Percentiles rank a stretch among this genome's conserved stretches.
Evolutionary conservation across 1,140 invertebrate species (phyloP).

Genomic region (Drosophila elegans): DNA sequence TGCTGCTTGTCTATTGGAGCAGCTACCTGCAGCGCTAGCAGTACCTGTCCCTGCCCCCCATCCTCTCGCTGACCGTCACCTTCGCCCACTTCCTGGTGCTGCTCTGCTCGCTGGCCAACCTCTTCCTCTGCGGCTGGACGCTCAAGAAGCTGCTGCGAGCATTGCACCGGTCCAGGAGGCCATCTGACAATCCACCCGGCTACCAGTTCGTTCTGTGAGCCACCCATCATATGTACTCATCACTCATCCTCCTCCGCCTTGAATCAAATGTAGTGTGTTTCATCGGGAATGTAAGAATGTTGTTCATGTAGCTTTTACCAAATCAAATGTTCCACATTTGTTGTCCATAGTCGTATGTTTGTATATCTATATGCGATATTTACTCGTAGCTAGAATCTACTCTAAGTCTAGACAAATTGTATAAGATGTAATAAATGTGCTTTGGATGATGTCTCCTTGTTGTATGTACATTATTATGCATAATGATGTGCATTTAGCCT

Average conservation of each 20-base stretch:
- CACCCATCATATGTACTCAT: slow-evolving; percentile 7
- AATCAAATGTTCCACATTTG: slow-evolving; percentile 14
- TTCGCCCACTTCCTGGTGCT: slow-evolving; percentile 37
- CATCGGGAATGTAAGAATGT: slow-evolving; percentile 8
- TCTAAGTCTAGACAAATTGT: slow-evolving; percentile 19
- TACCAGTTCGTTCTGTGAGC: slow-evolving; percentile 7
- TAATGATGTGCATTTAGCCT: slow-evolving; percentile 1
- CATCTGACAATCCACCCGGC: slow-evolving; percentile 3
- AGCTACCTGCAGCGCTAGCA: slow-evolving; percentile 72
- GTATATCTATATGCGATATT: slow-evolving; percentile 13
- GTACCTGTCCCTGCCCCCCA: slow-evolving; percentile 46
- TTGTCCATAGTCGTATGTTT: slow-evolving; percentile 18
- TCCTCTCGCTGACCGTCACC: slow-evolving; percentile 28
- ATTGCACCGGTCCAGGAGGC: slow-evolving; percentile 1
- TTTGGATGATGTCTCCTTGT: slow-evolving; percentile 24
- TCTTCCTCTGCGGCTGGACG: slow-evolving; percentile 40
- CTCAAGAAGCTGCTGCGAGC: slow-evolving; percentile 43
- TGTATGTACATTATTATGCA: slow-evolving; percentile 18
- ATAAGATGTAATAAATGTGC: slow-evolving; percentile 37
- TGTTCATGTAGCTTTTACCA: slow-evolving; percentile 30
- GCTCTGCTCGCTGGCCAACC: slow-evolving; percentile 50
- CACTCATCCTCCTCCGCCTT: background rate
- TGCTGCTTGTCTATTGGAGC: slow-evolving; percentile 76
- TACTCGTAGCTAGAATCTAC: slow-evolving; percentile 22
- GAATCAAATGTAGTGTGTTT: slow-evolving; percentile 11